A percentile compares a stretch with the other conserved stretches of the same genome.
Conservation (phyloP, 2,113 vertebrate species). For the Raja brachyura region DNA sequence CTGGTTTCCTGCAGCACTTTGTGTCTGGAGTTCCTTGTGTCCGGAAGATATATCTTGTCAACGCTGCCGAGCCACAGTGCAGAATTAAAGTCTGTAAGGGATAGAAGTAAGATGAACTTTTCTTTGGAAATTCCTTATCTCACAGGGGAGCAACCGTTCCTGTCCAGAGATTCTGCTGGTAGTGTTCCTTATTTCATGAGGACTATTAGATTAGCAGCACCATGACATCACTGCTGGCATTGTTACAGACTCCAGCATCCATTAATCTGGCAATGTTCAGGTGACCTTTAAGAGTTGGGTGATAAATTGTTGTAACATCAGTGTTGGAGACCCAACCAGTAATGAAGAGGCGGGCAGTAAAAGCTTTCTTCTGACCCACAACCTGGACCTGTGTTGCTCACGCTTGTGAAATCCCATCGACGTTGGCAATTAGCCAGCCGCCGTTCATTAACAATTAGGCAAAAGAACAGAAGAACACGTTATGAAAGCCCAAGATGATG, state of each 20-base stretch:
- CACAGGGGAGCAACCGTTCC: neutral
- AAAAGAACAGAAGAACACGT: neutral
- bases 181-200: neutral
- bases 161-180: neutral
- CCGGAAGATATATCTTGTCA: no score
- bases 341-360: conserved; percentile 25
- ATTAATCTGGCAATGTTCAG: conserved; percentile 11
- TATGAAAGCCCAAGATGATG: neutral
- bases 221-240: conserved; percentile 3
- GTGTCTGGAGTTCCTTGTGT: no score
- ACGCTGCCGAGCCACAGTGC: no score
- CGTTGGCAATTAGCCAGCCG: conserved; percentile 19
- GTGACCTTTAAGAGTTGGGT: conserved; percentile 30
- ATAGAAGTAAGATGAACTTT: neutral
- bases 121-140: neutral
- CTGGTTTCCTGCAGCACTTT: no score
- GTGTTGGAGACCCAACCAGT: conserved; percentile 10
- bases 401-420: neutral
- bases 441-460: neutral
- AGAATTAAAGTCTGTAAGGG: neutral
- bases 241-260: neutral
- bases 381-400: neutral
- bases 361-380: conserved; percentile 2
- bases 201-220: neutral
- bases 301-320: conserved; percentile 15